Conservation (phyloP, 2,888 invertebrate genomes). For the Arctia plantaginis region DNA sequence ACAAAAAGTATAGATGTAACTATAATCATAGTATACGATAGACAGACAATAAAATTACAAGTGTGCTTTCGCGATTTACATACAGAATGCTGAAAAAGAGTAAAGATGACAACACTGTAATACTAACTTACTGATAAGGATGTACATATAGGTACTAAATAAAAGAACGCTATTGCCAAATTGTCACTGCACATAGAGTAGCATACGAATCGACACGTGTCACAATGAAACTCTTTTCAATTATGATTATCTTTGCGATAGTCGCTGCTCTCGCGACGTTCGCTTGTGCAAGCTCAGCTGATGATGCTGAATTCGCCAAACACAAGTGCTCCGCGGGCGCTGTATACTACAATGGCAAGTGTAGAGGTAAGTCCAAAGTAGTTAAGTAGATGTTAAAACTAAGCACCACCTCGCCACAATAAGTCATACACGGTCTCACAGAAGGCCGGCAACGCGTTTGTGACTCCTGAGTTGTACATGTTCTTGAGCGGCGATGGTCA, state of each 20-base stretch:
- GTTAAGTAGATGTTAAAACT: background rate
- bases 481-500: no score
- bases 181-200: background rate
- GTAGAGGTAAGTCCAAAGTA: background rate
- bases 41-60: no score
- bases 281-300: background rate
- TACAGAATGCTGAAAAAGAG: background rate
- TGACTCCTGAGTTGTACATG: no score
- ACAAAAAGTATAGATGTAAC: no score
- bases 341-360: background rate
- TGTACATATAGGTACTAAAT: background rate
- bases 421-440: no score
- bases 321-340: background rate
- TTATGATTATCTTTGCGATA: background rate
- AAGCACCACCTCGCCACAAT: background rate
- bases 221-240: background rate
- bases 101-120: no score
- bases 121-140: background rate
- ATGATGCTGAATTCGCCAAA: background rate
- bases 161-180: background rate
- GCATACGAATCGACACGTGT: background rate
- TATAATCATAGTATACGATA: no score
- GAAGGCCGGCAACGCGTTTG: no score
- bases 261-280: background rate
- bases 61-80: background rate